phyloP scores from a whole-genome alignment of 2,797 vertebrate genomes.

The Myotis daubentonii region DNA sequence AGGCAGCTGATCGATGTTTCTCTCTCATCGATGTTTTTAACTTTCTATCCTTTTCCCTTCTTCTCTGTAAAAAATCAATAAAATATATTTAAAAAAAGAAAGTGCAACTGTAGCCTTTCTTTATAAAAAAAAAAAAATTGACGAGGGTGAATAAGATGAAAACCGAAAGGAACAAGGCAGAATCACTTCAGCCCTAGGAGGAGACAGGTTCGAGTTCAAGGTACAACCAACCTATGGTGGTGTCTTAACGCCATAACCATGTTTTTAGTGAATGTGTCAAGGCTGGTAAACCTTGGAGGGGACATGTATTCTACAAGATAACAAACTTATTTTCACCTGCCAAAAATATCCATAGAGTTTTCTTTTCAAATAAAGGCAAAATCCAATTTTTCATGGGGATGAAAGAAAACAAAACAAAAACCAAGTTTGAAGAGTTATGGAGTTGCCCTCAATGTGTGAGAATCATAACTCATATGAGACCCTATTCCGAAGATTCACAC shows the following conservation, averaged over 20 bases:
- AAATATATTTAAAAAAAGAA: too few species aligned
- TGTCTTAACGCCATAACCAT: conserved; percentile 15
- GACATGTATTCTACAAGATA: not conserved
- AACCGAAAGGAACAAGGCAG: not conserved
- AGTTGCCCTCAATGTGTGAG: not conserved
- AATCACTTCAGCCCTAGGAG: not conserved
- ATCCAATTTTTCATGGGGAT: conserved; percentile 3
- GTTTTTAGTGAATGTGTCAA: conserved; percentile 52
- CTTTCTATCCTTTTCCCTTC: too few species aligned
- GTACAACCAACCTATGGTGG: not conserved
- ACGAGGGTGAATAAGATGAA: not conserved
- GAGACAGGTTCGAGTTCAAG: not conserved
- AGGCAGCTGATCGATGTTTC: too few species aligned
- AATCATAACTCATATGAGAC: not conserved
- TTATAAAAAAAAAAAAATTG: not conserved
- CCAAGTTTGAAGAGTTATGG: not conserved
- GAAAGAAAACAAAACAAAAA: not conserved
- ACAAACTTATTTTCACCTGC: not conserved
- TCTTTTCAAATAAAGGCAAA: conserved; percentile 47
- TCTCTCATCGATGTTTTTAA: too few species aligned
- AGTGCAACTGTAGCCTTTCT: too few species aligned
- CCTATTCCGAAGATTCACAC: not conserved
- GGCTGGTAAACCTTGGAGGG: not conserved
- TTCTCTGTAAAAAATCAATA: too few species aligned
- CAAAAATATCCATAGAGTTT: conserved; percentile 35